A percentile compares a stretch with the other conserved stretches of the same genome.
Conservation (phyloP, 2,797 vertebrate species). For the Phrynocephalus vlangalii region DNA sequence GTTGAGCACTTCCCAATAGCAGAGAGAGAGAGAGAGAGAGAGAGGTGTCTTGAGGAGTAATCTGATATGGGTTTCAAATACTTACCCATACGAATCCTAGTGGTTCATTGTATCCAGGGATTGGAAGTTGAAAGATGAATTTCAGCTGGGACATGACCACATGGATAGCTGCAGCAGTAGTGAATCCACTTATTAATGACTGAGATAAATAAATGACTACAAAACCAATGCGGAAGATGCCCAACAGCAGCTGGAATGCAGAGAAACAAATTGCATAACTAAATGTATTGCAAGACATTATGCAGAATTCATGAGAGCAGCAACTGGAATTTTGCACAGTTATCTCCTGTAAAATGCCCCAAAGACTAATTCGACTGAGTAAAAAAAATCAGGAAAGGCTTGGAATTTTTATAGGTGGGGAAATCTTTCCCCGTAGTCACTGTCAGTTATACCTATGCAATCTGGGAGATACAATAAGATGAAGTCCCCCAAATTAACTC, state of each 20-base stretch:
- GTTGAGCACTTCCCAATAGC: neutral
- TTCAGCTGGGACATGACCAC: constrained; percentile 96
- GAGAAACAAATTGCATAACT: constrained; percentile 10
- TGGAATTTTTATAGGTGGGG: neutral
- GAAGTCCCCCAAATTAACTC: no score
- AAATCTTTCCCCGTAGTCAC: neutral
- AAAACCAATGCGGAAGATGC: constrained; percentile 89
- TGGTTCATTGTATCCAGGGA: constrained; percentile 83
- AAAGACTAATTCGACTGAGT: neutral
- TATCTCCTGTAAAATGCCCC: no score
- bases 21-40: neutral
- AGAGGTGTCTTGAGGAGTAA: neutral
- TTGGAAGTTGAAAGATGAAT: constrained; percentile 89
- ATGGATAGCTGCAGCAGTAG: constrained; percentile 92
- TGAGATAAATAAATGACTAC: constrained; percentile 94
- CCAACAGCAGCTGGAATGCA: constrained; percentile 86
- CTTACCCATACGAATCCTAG: constrained; percentile 90
- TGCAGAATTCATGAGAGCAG: neutral
- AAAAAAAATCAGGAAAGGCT: neutral
- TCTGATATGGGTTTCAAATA: constrained; percentile 30
- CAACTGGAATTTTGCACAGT: neutral
- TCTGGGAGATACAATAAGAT: no score
- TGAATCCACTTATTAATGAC: constrained; percentile 93
- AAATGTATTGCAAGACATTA: neutral
- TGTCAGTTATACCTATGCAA: neutral